phyloP scores from a whole-genome alignment of 2,888 invertebrate species.

The Liodrosophila aerea region DNA sequence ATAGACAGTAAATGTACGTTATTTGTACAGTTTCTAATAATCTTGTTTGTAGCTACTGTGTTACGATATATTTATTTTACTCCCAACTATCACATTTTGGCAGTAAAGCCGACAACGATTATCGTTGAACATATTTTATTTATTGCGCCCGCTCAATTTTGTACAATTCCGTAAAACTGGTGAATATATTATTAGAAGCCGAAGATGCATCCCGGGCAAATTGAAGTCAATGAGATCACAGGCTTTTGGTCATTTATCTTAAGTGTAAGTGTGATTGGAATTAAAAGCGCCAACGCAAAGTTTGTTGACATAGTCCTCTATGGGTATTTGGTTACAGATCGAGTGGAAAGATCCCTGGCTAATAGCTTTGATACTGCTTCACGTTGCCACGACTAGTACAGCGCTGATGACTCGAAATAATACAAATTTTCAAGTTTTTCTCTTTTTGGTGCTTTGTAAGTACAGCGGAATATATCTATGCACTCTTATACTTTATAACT shows the following conservation, averaged over 20 bases:
- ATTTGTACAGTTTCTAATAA: neutral
- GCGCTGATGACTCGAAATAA: slow-evolving; percentile 92
- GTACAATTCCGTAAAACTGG: too few species aligned
- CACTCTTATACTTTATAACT: too few species aligned
- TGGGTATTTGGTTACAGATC: slow-evolving; percentile 84
- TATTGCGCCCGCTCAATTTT: slow-evolving; percentile 3
- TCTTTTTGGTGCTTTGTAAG: slow-evolving; percentile 92
- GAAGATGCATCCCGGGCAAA: slow-evolving; percentile 59
- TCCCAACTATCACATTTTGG: too few species aligned
- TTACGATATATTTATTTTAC: too few species aligned
- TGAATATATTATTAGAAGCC: neutral
- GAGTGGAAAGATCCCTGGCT: slow-evolving; percentile 96
- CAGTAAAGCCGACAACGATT: too few species aligned
- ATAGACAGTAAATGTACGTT: neutral
- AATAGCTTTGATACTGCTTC: slow-evolving; percentile 89
- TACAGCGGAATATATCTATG: slow-evolving; percentile 59
- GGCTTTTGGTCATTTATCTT: slow-evolving; percentile 90
- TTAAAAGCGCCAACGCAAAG: neutral
- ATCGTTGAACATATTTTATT: neutral
- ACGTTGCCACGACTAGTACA: slow-evolving; percentile 89
- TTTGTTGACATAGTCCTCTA: neutral
- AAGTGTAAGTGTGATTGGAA: slow-evolving; percentile 89
- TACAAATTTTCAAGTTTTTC: slow-evolving; percentile 92
- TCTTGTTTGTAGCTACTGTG: too few species aligned
- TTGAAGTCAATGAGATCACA: slow-evolving; percentile 85